These are phyloP conservation scores for Etheostoma cragini DNA, from an alignment of 2,113 vertebrate genomes.

Conservation along the genomic window DNA sequence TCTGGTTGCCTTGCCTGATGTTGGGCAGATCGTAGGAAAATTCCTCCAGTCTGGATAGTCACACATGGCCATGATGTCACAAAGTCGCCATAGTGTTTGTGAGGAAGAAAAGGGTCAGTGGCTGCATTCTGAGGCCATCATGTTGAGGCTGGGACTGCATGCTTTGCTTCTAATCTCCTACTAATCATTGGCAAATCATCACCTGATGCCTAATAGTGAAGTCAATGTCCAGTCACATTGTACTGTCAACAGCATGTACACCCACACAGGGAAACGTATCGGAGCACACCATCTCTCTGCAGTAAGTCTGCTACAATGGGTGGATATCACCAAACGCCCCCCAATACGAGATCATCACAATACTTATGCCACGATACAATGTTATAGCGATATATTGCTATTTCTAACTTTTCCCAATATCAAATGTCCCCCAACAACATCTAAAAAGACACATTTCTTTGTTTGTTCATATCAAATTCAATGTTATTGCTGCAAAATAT, in stretches of 20 bases:
- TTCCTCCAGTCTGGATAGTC: conserved; percentile 46
- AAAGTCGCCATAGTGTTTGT: neutral
- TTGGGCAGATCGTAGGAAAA: conserved; percentile 33
- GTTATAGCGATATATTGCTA: no score
- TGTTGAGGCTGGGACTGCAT: neutral
- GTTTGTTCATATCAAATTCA: no score
- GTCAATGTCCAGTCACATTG: conserved; percentile 20
- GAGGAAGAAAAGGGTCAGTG: conserved; percentile 1
- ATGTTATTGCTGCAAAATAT: no score
- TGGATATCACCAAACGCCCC: no score
- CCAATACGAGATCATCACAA: no score
- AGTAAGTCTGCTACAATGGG: neutral
- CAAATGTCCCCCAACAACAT: no score
- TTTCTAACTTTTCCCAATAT: no score
- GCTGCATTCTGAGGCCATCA: neutral
- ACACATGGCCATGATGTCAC: neutral
- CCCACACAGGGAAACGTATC: neutral
- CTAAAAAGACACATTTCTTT: no score
- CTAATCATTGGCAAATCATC: conserved; percentile 38
- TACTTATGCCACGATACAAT: no score
- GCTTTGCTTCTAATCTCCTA: neutral
- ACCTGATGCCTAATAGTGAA: conserved; percentile 8
- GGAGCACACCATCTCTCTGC: neutral
- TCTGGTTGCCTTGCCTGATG: conserved; percentile 38
- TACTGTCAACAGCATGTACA: conserved; percentile 8